Evolutionary conservation across 2,797 vertebrate species (phyloP), one percentile per base, ranked within the genome.

Genomic region (Schizopygopsis malacanthus): DNA sequence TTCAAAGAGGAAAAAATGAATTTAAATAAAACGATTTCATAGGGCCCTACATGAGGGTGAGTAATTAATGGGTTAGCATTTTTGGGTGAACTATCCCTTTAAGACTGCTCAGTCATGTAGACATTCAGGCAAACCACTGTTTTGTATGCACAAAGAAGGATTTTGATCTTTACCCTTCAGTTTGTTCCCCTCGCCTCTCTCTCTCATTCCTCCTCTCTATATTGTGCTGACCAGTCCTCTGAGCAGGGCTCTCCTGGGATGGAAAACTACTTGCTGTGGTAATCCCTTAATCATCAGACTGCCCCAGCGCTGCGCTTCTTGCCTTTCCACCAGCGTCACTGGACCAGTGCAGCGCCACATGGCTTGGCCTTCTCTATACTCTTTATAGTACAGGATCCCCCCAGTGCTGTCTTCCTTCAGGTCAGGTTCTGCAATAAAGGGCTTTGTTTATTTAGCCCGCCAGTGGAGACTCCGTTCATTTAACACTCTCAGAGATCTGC

Each of bases 201-300:
- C 72, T 71, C 67, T 11, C 4, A 18, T 28, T 20, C 79, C 79
- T 90, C 59, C 25, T 83, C 59, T 91, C 84, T 81, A n/a, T 81
- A 61, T 82, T 52, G 37, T 63, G 61, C 45, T 85, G 71, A 73
- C 72, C 59, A 59, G 81, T 81, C 88, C 67, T 76, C 47, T 84
- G 79, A 81, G 78, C 25, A 84, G 85, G 89, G 90, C 90, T 69
- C 92, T 92, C 92, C 90, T 82, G 91, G 88, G 91, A 91, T 89
- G 91, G 85, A 91, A 94, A 95, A 93, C 93, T 90, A 93, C 92
- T 92, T 89, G 89, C 90, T 85, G 86, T 86, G 90, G 88, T 95
- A 95, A 96, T 95, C 93, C 91, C 87, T 95, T 95, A 95, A 95
- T 95, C 92, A 92, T 90, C 88, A 90, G 84, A 88, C 93, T 72